These are phyloP conservation scores for Physocephala rufipes DNA, from an alignment of 2,888 invertebrate species.

Conservation along the genomic window DNA sequence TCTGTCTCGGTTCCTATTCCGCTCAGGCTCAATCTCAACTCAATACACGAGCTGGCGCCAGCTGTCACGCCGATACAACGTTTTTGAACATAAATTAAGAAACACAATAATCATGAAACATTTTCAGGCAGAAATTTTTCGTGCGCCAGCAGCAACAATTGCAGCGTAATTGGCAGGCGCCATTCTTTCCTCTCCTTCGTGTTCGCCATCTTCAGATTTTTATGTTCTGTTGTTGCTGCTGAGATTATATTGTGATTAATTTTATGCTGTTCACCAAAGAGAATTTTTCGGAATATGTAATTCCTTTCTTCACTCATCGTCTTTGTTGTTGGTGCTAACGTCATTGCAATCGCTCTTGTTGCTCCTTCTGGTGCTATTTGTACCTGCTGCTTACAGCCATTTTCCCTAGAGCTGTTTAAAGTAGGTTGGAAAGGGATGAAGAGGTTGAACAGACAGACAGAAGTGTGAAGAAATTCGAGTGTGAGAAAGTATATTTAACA, in stretches of 20 bases:
- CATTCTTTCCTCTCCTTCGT: not conserved
- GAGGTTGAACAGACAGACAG: too few relatives aligned
- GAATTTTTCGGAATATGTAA: slow-evolving; percentile 27
- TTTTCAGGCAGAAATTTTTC: slow-evolving; percentile 22
- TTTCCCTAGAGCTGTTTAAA: too few relatives aligned
- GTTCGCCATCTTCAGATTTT: too few relatives aligned
- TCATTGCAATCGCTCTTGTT: not conserved
- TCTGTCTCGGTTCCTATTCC: too few relatives aligned
- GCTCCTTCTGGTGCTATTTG: too few relatives aligned
- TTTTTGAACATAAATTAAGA: slow-evolving; percentile 19
- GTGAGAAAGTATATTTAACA: too few relatives aligned
- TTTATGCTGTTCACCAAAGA: slow-evolving; percentile 42
- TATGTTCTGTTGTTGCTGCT: slow-evolving; percentile 24
- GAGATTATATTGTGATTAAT: slow-evolving; percentile 55
- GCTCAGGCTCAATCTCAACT: not conserved
- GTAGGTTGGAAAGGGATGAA: too few relatives aligned
- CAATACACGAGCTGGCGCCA: not conserved
- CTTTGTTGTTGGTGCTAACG: not conserved
- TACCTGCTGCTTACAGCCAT: too few relatives aligned
- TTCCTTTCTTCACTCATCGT: slow-evolving; percentile 22
- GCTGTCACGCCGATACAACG: not conserved
- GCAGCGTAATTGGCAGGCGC: slow-evolving; percentile 1
- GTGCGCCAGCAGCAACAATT: slow-evolving; percentile 10
- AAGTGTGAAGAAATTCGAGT: too few relatives aligned
- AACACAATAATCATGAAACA: slow-evolving; percentile 19